Evolutionary conservation across 1,140 invertebrate genomes (phyloP), one percentile per base, ranked within the genome.

Genomic region (Caenorhabditis remanei): DNA sequence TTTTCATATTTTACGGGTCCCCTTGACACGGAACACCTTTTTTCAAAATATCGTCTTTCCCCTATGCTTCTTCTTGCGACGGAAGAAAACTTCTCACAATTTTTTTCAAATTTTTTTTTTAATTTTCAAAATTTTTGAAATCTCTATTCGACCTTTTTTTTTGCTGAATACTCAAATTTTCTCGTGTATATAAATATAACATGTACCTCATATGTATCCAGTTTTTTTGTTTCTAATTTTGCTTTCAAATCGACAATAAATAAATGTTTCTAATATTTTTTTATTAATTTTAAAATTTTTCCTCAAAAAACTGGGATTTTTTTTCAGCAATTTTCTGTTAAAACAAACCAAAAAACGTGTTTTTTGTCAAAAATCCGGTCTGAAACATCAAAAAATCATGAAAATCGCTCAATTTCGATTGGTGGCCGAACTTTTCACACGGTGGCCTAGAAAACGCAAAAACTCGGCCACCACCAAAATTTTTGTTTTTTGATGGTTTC

Each of bases 61-160:
- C n/a, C 41, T n/a, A 14, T 46, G 41, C 40, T 46, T 71, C 67
- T 71, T 71, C 67, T 71, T 71, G 67, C 67, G 41, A 71, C n/a
- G 11, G 41, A 71, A 71, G 67, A 71, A 48, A 71, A 71, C 40
- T 71, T 71, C 67, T 71, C 67, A 46, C 41, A 71, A 71, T 4
- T 46, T 79, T 79, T 48, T 24, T 50, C 8, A 9, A 43, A 16
- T 46, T n/a, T n/a, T n/a, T n/a, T 75, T 79, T 24, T 50, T 13
- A 5, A 32, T 71, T 71, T 6, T 13, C 16, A 14, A 16, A 53
- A 14, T 53, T 53, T 53, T 53, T 8, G 0, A 53, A 53, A 16
- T 32, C 32, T 32, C 0, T 32, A 4, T 53, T 16, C 50, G 50
- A 11, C 50, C 50, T 16, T 53, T 53, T 53, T 16, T 53, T 53